Base-by-base conservation (phyloP, 2,113 vertebrate genomes). In the Thymallus thymallus region DNA sequence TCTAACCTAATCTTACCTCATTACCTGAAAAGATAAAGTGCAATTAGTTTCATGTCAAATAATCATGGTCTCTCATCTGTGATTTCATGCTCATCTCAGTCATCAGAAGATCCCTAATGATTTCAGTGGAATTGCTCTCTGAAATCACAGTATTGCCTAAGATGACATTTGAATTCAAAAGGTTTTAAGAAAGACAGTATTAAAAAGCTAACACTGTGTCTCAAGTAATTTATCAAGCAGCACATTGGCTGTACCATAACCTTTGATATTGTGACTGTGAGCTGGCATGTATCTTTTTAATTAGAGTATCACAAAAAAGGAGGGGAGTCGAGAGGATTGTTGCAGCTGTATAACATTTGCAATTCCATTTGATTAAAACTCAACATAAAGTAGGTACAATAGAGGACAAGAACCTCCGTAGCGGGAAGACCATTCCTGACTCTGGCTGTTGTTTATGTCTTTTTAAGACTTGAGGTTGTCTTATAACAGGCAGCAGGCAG, bases 361-460 rank as follows among this genome's bases (percentile, higher is more conserved):
- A 68, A 64, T 58, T 78, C 58, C 35, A 68, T 73, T 78, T 73
- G 58, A 78, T 72, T 75, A 65, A 72, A 73, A 63, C 51, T 10
- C 1, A 48, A 69, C 32, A 9, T 56, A 68, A 76, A 73, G 45
- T 32, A 70, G 70, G 46, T 72, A 73, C 69, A 69, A 48, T 73
- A 67, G 30, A 18, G 23, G 29, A 55, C 58, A 23, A 78, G 60
- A 32, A n/a, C n/a, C n/a, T n/a, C n/a, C n/a, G 24, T 20, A 72
- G 32, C 18, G 61, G 58, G 26, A 32, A 7, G 64, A 14, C 14
- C 64, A 35, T 30, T 29, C 29, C 18, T 35, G 30, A 32, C 64
- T 35, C 24, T 20, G n/a, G 23, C 23, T 64, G 23, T 64, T 64
- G 62, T 64, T 62, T 61, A 12, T 61, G 3, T 14, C 5, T 79